Base-by-base conservation (phyloP, 2,797 vertebrate genomes). In the Phalloptychus januarius region DNA sequence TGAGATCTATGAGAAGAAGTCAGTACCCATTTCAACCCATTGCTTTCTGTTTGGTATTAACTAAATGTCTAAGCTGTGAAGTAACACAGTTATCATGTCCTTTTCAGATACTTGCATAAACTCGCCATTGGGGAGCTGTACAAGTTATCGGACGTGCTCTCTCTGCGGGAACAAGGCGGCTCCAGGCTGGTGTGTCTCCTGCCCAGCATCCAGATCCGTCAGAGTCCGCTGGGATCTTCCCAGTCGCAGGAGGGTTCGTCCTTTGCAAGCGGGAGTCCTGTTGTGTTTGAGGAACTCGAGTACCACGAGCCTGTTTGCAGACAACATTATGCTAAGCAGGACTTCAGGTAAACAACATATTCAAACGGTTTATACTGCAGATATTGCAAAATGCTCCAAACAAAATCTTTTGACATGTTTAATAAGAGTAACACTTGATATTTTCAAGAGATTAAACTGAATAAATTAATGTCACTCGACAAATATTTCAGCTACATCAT, bases 1-100 rank as follows among this genome's bases (percentile, higher is more conserved):
- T 23, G 98, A 99, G 87, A 97, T 98, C 82, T 99, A 98, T 88
- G 98, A 99, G 89, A 99, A 97, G 89, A 99, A 97, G 98, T 99
- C 94, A 92, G 96, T 73, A 40, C 13, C 45, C 0, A 0, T 78
- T 44, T 40, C 12, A 18, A 2, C 3, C 33, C 0, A 0, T 38
- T 67, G 8, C 36, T 40, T 40, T 67, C 36, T 2, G 2, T 33
- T 40, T 33, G 6, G 11, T 16, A 46, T 78, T 72, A 2, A 36
- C 12, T 18, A 7, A 7, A 28, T 8, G n/a, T 70, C 67, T 28
- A 18, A 45, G 1, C 40, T 45, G 61, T 2, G 25, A 40, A 71
- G 31, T 67, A 45, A 45, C 40, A 8, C 5, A 16, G 18, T 40
- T 45, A 23, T 70, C 33, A 1, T 1, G 1, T 46, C 2, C 12